These are phyloP conservation scores for Fratercula arctica DNA, from an alignment of 2,797 vertebrate genomes.

Conservation along the genomic window DNA sequence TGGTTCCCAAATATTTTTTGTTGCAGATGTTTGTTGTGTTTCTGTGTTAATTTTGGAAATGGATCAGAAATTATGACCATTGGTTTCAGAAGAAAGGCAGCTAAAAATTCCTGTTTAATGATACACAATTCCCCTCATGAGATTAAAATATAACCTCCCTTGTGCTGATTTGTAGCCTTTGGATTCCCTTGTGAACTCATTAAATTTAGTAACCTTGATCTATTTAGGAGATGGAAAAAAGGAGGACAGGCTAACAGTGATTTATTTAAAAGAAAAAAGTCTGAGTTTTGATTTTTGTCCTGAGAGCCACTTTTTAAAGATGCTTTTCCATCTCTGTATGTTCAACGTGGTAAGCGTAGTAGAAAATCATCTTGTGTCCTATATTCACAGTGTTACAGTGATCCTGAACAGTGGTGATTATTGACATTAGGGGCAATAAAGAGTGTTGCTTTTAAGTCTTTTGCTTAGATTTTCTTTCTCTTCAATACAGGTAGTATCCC, in stretches of 20 bases:
- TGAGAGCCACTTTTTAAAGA: background rate
- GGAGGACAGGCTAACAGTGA: background rate
- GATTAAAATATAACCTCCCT: background rate
- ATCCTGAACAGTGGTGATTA: background rate
- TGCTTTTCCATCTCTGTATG: background rate
- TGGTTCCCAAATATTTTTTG: background rate
- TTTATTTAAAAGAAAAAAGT: background rate
- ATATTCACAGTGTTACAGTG: background rate
- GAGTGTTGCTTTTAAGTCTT: background rate
- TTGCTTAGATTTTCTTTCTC: background rate
- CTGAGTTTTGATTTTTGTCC: background rate
- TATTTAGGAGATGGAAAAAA: background rate
- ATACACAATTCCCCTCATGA: background rate
- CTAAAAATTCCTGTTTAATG: background rate
- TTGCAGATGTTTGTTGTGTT: background rate
- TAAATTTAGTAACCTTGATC: background rate
- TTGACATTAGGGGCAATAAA: background rate
- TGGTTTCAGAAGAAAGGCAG: background rate
- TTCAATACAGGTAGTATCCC: constrained; percentile 80
- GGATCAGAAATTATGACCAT: rapidly evolving
- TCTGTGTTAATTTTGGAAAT: background rate
- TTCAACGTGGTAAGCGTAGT: background rate
- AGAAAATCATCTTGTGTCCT: background rate
- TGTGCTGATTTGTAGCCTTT: background rate
- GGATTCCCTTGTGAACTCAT: background rate